Evolutionary conservation across 1,140 invertebrate genomes (phyloP).

Genomic region (Temnothorax curvispinosus): DNA sequence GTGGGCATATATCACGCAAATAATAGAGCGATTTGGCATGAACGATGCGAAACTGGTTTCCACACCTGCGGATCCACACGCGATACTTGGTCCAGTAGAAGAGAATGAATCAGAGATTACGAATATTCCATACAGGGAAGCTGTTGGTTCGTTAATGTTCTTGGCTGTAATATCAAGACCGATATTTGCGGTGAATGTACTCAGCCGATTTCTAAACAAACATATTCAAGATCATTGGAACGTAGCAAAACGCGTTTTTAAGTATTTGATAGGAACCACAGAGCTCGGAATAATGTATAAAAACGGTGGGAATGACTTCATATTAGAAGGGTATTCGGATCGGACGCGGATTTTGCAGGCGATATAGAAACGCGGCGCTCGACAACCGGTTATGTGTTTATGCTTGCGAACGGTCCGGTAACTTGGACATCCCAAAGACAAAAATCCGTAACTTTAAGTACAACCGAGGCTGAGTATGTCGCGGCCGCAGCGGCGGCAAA

Average conservation of each 20-base stretch:
- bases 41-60: no score
- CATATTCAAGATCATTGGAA: slow-evolving; percentile 74
- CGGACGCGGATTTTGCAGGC: no score
- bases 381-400: not conserved
- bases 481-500: no score
- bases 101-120: not conserved
- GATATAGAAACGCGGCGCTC: not conserved
- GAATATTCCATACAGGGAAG: slow-evolving; percentile 46
- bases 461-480: no score
- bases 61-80: no score
- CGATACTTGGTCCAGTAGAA: not conserved
- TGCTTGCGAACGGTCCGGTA: not conserved
- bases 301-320: no score
- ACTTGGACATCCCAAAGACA: not conserved
- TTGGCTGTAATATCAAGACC: slow-evolving; percentile 71
- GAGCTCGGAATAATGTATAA: not conserved
- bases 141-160: slow-evolving; percentile 49
- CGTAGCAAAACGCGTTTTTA: slow-evolving; percentile 78
- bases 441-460: no score
- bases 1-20: no score
- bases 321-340: no score
- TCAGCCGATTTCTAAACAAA: slow-evolving; percentile 15
- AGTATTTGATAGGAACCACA: slow-evolving; percentile 80
- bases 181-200: slow-evolving; percentile 80
- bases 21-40: no score